Evolutionary conservation across 2,113 vertebrate genomes (phyloP).

Genomic region (Empidonax alnorum): DNA sequence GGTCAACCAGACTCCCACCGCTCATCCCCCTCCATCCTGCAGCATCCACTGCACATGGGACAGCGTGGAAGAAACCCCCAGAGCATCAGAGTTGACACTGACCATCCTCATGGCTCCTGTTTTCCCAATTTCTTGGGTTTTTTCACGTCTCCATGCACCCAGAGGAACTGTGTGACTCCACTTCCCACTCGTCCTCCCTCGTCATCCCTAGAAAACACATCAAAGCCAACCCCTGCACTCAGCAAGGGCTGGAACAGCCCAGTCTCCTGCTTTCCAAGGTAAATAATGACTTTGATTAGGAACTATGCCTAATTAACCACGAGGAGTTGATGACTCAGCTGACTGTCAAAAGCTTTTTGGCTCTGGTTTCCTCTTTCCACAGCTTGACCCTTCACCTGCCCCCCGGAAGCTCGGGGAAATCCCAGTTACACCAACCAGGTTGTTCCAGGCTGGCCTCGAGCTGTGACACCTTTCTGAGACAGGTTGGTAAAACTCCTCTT

Average conservation of each 20-base stretch:
- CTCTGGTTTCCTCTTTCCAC: constrained; percentile 12
- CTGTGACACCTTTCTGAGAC: background rate
- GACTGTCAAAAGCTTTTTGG: constrained; percentile 50
- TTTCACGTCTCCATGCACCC: background rate
- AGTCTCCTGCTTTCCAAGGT: constrained; percentile 52
- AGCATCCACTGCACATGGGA: background rate
- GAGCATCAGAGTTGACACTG: background rate
- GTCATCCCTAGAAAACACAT: background rate
- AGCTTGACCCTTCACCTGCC: background rate
- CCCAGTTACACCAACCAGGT: background rate
- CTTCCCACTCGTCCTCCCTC: background rate
- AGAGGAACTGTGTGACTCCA: accelerated
- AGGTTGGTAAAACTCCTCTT: background rate
- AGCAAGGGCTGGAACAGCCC: background rate
- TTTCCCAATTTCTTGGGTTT: background rate
- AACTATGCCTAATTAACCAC: constrained; percentile 66
- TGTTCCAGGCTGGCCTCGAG: background rate
- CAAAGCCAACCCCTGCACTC: background rate
- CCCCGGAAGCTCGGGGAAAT: background rate
- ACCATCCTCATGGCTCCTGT: background rate
- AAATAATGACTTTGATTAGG: constrained; percentile 75
- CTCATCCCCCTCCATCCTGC: background rate
- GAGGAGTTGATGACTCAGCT: constrained; percentile 60
- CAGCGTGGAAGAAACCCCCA: background rate
- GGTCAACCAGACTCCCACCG: accelerated